Conservation (phyloP, 2,797 vertebrate species). For the Orientallactaga sibirica region DNA sequence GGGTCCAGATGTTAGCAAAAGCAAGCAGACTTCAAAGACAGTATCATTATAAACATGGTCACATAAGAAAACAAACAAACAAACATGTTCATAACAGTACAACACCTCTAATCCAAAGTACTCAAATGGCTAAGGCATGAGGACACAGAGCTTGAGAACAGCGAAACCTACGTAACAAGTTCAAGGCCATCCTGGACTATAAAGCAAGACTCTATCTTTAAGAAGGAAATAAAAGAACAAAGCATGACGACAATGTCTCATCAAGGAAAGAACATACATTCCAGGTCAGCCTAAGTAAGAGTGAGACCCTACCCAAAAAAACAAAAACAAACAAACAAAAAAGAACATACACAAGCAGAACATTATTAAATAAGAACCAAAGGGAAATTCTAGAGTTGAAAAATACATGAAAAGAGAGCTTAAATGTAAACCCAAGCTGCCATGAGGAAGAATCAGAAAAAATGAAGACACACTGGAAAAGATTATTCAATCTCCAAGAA, state of each 20-base stretch:
- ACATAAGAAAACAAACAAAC: background rate
- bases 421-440: background rate
- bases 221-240: background rate
- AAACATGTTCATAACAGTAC: background rate
- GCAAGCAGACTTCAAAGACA: conserved; percentile 22
- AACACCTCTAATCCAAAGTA: background rate
- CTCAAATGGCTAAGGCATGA: background rate
- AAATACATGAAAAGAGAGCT: conserved; percentile 16
- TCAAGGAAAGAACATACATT: background rate
- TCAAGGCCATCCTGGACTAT: background rate
- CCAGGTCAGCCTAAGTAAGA: no score
- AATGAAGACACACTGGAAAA: background rate
- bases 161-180: background rate
- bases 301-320: background rate
- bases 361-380: background rate
- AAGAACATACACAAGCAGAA: background rate
- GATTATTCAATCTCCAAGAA: background rate
- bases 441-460: conserved; percentile 20
- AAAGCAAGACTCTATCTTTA: background rate
- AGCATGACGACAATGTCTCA: background rate
- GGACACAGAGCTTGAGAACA: background rate
- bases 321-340: background rate
- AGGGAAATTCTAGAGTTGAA: conserved; percentile 11
- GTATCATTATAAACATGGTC: background rate
- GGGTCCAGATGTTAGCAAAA: background rate